Percentiles rank a stretch among this genome's conserved stretches.
Conservation (phyloP, 2,113 vertebrate species). For the Peromyscus californicus region DNA sequence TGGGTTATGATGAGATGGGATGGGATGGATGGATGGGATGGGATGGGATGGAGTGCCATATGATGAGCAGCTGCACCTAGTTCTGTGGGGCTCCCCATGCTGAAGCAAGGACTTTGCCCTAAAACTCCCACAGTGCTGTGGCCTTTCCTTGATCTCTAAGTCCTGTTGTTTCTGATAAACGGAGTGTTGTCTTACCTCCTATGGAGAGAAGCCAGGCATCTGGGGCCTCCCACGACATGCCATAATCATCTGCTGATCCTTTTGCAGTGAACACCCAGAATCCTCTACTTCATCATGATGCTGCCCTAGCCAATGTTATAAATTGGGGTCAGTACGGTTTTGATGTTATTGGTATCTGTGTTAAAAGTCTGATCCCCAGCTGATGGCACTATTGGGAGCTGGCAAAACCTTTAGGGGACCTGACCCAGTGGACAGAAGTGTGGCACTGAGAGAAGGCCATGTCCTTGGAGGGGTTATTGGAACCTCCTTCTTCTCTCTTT, state of each 20-base stretch:
- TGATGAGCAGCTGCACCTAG: not conserved
- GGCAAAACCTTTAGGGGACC: not conserved
- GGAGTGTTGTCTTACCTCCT: fast-evolving
- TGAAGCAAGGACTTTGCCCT: too few relatives aligned
- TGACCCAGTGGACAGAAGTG: too few relatives aligned
- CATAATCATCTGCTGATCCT: not conserved
- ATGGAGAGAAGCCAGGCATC: not conserved
- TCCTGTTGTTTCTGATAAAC: not conserved
- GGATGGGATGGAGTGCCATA: not conserved
- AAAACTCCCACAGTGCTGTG: not conserved
- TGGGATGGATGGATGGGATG: too few relatives aligned
- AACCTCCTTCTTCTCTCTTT: not conserved
- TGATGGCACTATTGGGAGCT: not conserved
- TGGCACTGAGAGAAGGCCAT: not conserved
- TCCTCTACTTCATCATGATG: not conserved
- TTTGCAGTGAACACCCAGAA: not conserved
- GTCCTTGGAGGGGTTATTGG: not conserved
- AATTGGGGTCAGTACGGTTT: not conserved
- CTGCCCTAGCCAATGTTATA: not conserved
- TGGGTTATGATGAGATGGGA: not conserved
- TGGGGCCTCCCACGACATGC: not conserved
- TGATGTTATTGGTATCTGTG: not conserved
- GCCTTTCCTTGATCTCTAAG: not conserved
- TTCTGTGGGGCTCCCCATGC: not conserved
- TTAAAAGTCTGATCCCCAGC: not conserved